Percentiles rank a stretch among this genome's conserved stretches.
Conservation (phyloP, 2,888 invertebrate species). For the Parapristionchus giblindavisi region DNA sequence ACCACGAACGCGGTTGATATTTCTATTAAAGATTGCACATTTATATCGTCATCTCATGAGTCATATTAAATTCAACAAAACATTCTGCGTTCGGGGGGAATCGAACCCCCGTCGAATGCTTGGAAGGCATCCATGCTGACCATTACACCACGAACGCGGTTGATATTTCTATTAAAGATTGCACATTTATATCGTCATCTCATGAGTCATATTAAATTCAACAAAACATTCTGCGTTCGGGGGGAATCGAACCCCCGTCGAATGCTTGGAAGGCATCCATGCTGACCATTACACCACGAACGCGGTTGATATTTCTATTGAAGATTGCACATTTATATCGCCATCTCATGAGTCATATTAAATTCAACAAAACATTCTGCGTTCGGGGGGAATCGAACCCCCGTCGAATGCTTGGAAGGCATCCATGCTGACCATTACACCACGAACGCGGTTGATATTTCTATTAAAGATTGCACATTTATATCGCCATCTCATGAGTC, state of each 20-base stretch:
- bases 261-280: constrained; percentile 51
- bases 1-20: constrained; percentile 61
- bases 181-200: too few relatives aligned
- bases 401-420: constrained; percentile 54
- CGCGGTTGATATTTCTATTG: too few relatives aligned
- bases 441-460: constrained; percentile 46
- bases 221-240: constrained; percentile 46
- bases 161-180: too few relatives aligned
- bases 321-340: too few relatives aligned
- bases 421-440: constrained; percentile 53
- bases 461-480: too few relatives aligned
- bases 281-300: constrained; percentile 50
- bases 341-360: too few relatives aligned
- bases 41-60: too few relatives aligned
- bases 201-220: too few relatives aligned
- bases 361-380: too few relatives aligned
- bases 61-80: too few relatives aligned
- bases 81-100: constrained; percentile 59
- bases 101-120: constrained; percentile 61
- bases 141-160: constrained; percentile 61
- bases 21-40: too few relatives aligned
- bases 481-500: too few relatives aligned
- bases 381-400: constrained; percentile 51
- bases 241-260: constrained; percentile 49
- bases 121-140: constrained; percentile 62